Evolutionary conservation across 2,113 vertebrate genomes (phyloP).

Genomic region (Sinocyclocheilus anshuiensis): DNA sequence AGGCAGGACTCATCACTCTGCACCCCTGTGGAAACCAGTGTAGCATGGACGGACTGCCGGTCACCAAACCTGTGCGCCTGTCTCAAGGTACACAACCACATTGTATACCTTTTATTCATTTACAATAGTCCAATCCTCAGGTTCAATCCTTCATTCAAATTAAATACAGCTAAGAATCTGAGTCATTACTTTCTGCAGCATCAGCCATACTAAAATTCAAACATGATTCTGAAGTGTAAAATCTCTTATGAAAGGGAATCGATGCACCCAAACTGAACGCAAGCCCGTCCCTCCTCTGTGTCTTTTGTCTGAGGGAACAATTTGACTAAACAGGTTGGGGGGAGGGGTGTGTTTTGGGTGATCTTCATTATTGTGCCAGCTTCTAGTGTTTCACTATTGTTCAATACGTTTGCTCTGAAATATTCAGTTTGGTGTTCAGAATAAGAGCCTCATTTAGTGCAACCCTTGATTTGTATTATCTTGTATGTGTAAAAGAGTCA

Average conservation of each 20-base stretch:
- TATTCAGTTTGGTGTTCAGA: not conserved
- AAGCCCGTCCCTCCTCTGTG: not conserved
- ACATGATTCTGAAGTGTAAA: not conserved
- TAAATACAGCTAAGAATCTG: not conserved
- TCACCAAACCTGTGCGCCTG: conserved; percentile 81
- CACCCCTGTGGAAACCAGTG: conserved; percentile 91
- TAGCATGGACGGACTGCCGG: conserved; percentile 79
- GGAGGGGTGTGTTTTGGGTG: conserved; percentile 35
- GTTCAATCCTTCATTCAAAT: too few species aligned
- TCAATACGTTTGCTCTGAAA: not conserved
- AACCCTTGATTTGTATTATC: not conserved
- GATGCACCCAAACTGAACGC: not conserved
- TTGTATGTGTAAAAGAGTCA: not conserved
- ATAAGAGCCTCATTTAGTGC: not conserved
- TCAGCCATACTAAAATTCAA: not conserved
- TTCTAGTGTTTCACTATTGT: conserved; percentile 18
- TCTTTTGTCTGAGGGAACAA: conserved; percentile 43
- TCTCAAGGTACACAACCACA: conserved; percentile 83
- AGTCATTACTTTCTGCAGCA: not conserved
- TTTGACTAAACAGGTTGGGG: conserved; percentile 40
- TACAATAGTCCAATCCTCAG: too few species aligned
- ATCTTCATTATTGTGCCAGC: conserved; percentile 45
- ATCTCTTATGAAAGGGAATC: conserved; percentile 23
- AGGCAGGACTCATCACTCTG: conserved; percentile 80
- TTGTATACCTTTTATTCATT: too few species aligned